These are phyloP conservation scores for Apamea monoglypha DNA, from an alignment of 2,888 invertebrate genomes.

Conservation along the genomic window DNA sequence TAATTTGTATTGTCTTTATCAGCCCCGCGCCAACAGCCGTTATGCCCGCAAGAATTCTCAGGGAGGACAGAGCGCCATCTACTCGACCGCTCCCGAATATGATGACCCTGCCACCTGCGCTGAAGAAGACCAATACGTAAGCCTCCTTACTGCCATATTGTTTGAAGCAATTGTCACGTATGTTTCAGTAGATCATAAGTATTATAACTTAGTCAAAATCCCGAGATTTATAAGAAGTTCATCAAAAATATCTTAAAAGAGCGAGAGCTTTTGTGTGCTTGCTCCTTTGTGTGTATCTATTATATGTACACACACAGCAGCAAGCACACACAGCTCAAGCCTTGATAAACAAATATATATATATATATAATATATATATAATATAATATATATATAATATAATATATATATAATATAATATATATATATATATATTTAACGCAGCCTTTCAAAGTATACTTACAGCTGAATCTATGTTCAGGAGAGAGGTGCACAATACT, in stretches of 20 bases:
- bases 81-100: constrained; percentile 96
- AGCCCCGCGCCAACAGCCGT: constrained; percentile 93
- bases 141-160: constrained; percentile 35
- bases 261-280: neutral
- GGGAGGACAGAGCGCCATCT: constrained; percentile 95
- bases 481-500: neutral
- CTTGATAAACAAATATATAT: neutral
- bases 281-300: neutral
- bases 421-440: too few species aligned
- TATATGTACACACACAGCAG: neutral
- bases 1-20: constrained; percentile 20
- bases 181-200: neutral
- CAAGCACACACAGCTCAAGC: neutral
- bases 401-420: too few species aligned
- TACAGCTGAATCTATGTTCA: neutral
- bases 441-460: neutral
- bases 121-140: constrained; percentile 97
- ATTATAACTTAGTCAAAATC: neutral
- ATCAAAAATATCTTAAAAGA: neutral
- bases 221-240: neutral
- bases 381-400: too few species aligned
- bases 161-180: neutral
- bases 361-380: too few species aligned
- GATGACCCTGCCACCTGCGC: constrained; percentile 98
- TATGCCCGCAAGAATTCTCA: constrained; percentile 94